Evolutionary conservation across 2,113 vertebrate genomes (phyloP).

Genomic region (Apaloderma vittatum): DNA sequence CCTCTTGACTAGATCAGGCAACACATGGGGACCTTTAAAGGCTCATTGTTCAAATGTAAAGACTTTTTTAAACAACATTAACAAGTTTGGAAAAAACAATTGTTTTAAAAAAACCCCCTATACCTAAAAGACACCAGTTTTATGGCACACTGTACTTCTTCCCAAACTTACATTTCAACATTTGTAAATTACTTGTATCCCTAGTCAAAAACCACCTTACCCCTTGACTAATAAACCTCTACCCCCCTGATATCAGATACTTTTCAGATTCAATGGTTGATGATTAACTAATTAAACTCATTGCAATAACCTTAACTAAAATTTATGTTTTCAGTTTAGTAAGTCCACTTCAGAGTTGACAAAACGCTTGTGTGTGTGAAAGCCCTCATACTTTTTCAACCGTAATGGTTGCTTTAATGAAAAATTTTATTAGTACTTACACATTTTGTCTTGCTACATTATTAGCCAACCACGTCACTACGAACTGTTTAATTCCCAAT

Average conservation of each 20-base stretch:
- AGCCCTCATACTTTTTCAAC: neutral
- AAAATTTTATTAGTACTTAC: neutral
- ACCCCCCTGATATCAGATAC: neutral
- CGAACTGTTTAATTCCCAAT: neutral
- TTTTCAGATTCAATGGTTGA: neutral
- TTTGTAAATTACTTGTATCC: neutral
- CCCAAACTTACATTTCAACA: neutral
- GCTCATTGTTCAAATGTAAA: neutral
- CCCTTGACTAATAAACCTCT: neutral
- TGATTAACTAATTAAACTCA: neutral
- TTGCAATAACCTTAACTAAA: neutral
- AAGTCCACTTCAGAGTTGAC: neutral
- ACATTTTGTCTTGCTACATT: neutral
- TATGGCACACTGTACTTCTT: neutral
- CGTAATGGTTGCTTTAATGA: neutral
- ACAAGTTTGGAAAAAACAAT: neutral
- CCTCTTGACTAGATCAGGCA: no score
- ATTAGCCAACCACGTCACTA: neutral
- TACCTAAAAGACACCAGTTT: neutral
- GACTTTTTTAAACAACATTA: neutral
- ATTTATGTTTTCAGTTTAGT: neutral
- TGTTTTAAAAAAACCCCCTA: rapidly evolving
- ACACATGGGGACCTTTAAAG: no score
- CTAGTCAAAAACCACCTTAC: neutral
- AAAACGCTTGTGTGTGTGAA: neutral